Evolutionary conservation across 2,888 invertebrate species (phyloP).

Genomic region (Spisula solida): DNA sequence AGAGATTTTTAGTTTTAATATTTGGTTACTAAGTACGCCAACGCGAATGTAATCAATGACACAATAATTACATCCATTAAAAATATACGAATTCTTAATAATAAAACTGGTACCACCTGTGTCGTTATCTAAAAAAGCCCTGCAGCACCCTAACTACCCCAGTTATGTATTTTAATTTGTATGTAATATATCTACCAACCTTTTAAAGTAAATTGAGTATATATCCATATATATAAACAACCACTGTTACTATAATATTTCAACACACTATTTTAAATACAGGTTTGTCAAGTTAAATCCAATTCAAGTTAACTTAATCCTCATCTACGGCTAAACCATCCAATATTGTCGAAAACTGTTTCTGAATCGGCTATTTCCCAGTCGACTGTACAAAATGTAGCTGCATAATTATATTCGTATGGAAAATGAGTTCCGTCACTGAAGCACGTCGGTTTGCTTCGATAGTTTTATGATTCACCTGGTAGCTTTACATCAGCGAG

Average conservation of each 20-base stretch:
- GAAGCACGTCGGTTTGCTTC: not conserved
- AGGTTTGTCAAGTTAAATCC: too few relatives aligned
- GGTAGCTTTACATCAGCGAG: not conserved
- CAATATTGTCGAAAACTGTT: too few relatives aligned
- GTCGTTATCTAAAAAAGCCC: too few relatives aligned
- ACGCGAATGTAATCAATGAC: not conserved
- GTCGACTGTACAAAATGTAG: conserved; percentile 3
- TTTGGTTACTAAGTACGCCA: not conserved
- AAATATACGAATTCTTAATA: not conserved
- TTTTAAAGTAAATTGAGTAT: too few relatives aligned
- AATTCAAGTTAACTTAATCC: too few relatives aligned
- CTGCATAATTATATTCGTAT: conserved; percentile 14
- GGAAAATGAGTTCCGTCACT: not conserved
- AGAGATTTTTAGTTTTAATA: not conserved
- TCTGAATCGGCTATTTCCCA: not conserved
- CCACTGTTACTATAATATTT: too few relatives aligned
- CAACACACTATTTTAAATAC: too few relatives aligned
- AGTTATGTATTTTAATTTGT: too few relatives aligned
- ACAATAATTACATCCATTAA: not conserved
- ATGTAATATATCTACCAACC: too few relatives aligned
- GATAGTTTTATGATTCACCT: not conserved
- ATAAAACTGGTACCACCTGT: not conserved
- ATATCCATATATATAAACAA: too few relatives aligned
- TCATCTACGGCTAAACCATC: too few relatives aligned
- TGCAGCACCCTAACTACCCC: too few relatives aligned